Evolutionary conservation across 2,113 vertebrate genomes (phyloP), one percentile per base, ranked within the genome.

Genomic region (Tachysurus vachellii): DNA sequence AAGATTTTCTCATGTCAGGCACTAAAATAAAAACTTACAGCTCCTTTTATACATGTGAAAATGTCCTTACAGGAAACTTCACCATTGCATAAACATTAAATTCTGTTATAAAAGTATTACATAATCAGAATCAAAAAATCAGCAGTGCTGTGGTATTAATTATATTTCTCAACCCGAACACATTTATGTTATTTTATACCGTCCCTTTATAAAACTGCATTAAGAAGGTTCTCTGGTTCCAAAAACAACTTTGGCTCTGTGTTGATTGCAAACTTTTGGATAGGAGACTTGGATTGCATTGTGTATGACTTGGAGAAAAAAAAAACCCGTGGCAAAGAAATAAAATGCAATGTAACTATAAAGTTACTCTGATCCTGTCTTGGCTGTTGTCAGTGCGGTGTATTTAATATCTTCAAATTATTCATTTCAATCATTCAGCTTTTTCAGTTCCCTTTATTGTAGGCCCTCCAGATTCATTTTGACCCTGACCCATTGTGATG

Each of bases 401-500:
- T 59, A 21, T 80, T 80, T 80, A 61, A 80, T 80, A 59, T 59
- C 28, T 59, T 80, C 56, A 56, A 57, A 80, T 23, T 57, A 42
- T 80, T 80, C 31, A 61, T 83, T 83, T 83, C 28, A 66, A 28
- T 83, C 26, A 66, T 83, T 82, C 59, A 64, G 62, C 53, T 19
- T 57, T 86, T 54, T 54, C n/a, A 80, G 31, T 26, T 19, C 31
- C 54, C 77, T 28, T 66, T 83, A 77, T 61, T 44, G 47, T 66
- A 10, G 47, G 19, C 84, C 50, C 47, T 54, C 47, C 70, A 54
- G 56, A 28, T 87, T 86, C 47, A 77, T 44, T 62, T 88, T 81
- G 83, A 47, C 88, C 66, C 75, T 47, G 17, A 53, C 26, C 64
- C 53, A 79, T 47, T 80, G 62, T 36, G 36, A 83, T 90, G 87